A percentile compares a stretch with the other conserved stretches of the same genome.
phyloP scores from a whole-genome alignment of 2,888 invertebrate species.

The Apamea monoglypha region DNA sequence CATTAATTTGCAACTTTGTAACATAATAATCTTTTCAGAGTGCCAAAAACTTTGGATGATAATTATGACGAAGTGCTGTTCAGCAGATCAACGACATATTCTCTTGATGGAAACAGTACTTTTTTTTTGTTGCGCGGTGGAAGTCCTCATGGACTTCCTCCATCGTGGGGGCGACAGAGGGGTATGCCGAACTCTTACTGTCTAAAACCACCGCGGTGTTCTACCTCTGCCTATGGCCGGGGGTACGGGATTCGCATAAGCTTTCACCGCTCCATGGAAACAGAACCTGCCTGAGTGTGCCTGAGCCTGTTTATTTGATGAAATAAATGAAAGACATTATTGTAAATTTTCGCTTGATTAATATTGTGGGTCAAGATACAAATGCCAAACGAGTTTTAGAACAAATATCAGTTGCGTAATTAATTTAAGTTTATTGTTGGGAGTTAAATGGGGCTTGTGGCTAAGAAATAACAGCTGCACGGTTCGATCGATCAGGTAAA shows the following conservation, averaged over 20 bases:
- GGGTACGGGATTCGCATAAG: no score
- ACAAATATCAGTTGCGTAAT: constrained; percentile 3
- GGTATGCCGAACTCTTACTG: no score
- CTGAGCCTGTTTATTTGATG: constrained; percentile 19
- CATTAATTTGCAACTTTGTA: constrained; percentile 49
- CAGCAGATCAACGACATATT: constrained; percentile 31
- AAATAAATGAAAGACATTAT: constrained; percentile 35
- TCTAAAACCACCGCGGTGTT: no score
- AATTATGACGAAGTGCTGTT: constrained; percentile 49
- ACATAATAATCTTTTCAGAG: constrained; percentile 40
- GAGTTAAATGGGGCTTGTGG: not conserved
- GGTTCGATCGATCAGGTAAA: no score
- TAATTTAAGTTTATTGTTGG: not conserved
- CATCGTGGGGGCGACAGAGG: no score
- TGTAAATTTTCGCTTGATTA: constrained; percentile 22
- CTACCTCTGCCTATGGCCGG: no score
- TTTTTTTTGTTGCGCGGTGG: no score
- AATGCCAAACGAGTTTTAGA: constrained; percentile 6
- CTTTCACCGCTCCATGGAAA: not conserved
- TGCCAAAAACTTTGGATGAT: constrained; percentile 46
- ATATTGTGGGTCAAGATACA: constrained; percentile 7
- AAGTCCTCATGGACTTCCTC: no score
- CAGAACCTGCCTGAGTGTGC: constrained; percentile 1
- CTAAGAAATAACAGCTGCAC: no score
- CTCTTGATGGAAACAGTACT: constrained; percentile 8